Percentiles rank a stretch among this genome's conserved stretches.
These are phyloP conservation scores for Oryzias melastigma DNA, from an alignment of 2,113 vertebrate genomes.

Conservation along the genomic window DNA sequence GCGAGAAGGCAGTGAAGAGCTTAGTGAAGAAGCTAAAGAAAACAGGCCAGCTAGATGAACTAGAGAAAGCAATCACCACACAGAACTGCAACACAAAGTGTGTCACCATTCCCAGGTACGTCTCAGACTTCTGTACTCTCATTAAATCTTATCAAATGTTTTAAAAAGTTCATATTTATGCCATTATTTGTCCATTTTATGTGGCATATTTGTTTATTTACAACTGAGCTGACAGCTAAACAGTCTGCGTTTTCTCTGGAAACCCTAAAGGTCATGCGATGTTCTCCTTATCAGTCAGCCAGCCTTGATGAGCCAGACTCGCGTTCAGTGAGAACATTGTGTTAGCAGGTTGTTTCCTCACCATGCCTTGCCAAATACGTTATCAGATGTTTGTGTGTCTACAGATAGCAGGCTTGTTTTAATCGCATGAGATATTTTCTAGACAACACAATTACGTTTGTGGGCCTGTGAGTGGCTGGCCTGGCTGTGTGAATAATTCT, in stretches of 20 bases:
- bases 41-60: constrained; percentile 95
- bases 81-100: constrained; percentile 99
- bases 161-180: too few relatives aligned
- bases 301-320: constrained; percentile 61
- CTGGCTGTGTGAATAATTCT: constrained; percentile 25
- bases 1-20: constrained; percentile 97
- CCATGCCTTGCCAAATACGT: constrained; percentile 31
- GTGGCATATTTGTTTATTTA: constrained; percentile 17
- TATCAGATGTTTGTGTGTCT: constrained; percentile 59
- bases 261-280: constrained; percentile 8
- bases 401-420: constrained; percentile 35
- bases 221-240: constrained; percentile 1
- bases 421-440: constrained; percentile 55
- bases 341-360: constrained; percentile 39
- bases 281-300: constrained; percentile 57
- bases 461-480: constrained; percentile 8
- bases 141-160: too few relatives aligned
- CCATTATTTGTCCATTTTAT: too few relatives aligned
- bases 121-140: too few relatives aligned
- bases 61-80: constrained; percentile 97
- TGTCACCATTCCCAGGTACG: constrained; percentile 98
- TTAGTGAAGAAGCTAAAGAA: constrained; percentile 99
- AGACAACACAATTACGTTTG: constrained; percentile 29
- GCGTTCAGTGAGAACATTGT: constrained; percentile 52
- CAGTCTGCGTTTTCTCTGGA: constrained; percentile 2